A percentile compares a stretch with the other conserved stretches of the same genome.
phyloP scores from a whole-genome alignment of 1,140 invertebrate species.

The Tetranychus cinnabarinus region DNA sequence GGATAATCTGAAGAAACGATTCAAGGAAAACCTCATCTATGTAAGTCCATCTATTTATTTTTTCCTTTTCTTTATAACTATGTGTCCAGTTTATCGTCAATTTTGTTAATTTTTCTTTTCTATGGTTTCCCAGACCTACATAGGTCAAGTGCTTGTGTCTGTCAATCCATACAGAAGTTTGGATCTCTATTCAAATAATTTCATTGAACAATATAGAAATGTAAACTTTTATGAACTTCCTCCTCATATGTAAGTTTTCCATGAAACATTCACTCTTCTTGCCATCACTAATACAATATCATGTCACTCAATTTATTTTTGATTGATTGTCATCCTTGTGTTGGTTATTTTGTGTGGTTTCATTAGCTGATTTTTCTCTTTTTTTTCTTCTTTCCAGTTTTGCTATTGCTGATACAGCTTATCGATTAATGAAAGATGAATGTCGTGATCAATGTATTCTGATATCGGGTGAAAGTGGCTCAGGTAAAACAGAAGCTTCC shows the following conservation, averaged over 20 bases:
- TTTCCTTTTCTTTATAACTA: background rate
- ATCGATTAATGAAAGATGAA: constrained; percentile 53
- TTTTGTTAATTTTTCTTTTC: constrained; percentile 1
- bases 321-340: no score
- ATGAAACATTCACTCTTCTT: constrained; percentile 36
- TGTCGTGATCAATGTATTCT: constrained; percentile 18
- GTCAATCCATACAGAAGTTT: constrained; percentile 99
- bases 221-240: constrained; percentile 98
- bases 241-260: constrained; percentile 98
- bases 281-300: constrained; percentile 93
- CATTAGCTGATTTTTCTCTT: no score
- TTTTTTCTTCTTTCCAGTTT: constrained; percentile 21
- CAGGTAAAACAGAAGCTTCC: constrained; percentile 40
- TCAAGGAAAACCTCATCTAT: constrained; percentile 83
- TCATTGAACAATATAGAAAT: constrained; percentile 89
- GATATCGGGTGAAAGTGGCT: constrained; percentile 32
- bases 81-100: no score
- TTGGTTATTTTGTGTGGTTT: no score
- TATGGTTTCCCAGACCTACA: constrained; percentile 61
- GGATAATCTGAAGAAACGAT: constrained; percentile 85
- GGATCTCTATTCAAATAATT: constrained; percentile 91
- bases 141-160: constrained; percentile 97
- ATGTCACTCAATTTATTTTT: constrained; percentile 51
- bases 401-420: constrained; percentile 68
- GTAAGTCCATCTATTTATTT: constrained; percentile 41